Percentiles rank a stretch among this genome's conserved stretches.
Evolutionary conservation across 2,797 vertebrate species (phyloP).

Genomic region (Acestrorhynchus altus): DNA sequence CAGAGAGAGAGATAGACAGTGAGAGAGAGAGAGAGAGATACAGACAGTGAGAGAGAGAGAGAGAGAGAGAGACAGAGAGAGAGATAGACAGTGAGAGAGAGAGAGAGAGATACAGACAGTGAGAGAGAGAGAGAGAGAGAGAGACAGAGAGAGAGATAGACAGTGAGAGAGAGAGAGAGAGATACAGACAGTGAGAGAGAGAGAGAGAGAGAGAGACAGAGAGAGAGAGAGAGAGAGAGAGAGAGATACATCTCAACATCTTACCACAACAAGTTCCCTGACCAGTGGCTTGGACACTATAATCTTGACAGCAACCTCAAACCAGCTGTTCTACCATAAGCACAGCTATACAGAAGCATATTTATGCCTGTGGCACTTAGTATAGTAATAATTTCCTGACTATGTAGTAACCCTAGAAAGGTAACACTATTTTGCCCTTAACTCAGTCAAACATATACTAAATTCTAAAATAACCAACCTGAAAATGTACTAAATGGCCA

Average conservation of each 20-base stretch:
- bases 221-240: neutral
- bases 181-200: constrained; percentile 39
- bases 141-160: constrained; percentile 37
- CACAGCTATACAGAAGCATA: neutral
- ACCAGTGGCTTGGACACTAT: neutral
- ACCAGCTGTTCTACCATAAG: neutral
- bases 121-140: constrained; percentile 6
- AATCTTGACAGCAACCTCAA: constrained; percentile 12
- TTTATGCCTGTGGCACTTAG: no score
- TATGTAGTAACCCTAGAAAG: no score
- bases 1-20: constrained; percentile 13
- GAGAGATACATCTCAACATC: constrained; percentile 31
- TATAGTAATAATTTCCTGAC: no score
- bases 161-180: constrained; percentile 40
- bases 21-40: constrained; percentile 5
- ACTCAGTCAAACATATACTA: no score
- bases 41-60: constrained; percentile 19
- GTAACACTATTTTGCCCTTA: no score
- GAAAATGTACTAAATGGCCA: no score
- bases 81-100: constrained; percentile 43
- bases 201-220: constrained; percentile 25
- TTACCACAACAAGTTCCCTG: neutral
- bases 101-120: constrained; percentile 5
- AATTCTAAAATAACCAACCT: no score
- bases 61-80: constrained; percentile 39